These are phyloP conservation scores for Rousettus leschenaultii DNA, from an alignment of 2,113 vertebrate species.

Conservation along the genomic window DNA sequence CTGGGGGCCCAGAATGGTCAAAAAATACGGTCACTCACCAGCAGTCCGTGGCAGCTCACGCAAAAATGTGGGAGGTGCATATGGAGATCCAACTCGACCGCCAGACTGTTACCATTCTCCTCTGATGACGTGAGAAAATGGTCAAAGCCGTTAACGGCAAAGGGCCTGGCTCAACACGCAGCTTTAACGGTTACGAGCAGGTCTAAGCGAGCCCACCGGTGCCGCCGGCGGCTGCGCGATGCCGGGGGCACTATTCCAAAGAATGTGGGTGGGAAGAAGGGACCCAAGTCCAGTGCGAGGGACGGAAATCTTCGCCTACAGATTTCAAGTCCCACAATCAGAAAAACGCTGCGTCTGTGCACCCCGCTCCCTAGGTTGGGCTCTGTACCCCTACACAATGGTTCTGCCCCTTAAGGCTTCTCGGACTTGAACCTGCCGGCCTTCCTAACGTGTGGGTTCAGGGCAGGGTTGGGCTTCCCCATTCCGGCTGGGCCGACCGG, in stretches of 20 bases:
- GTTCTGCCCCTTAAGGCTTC: neutral
- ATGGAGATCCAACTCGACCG: neutral
- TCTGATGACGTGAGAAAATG: neutral
- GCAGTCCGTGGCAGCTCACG: rapidly evolving
- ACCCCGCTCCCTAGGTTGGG: neutral
- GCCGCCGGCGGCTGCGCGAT: neutral
- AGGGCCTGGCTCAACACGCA: neutral
- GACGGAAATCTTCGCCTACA: neutral
- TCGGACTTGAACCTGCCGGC: neutral
- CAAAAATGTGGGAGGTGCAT: neutral
- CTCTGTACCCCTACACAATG: neutral
- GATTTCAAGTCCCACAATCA: neutral
- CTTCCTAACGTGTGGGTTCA: neutral
- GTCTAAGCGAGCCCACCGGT: neutral
- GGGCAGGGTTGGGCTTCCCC: neutral
- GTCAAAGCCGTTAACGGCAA: neutral
- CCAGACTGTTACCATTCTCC: neutral
- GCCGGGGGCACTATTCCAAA: too few species aligned
- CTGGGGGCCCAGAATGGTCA: neutral
- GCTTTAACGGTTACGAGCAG: neutral
- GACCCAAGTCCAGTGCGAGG: neutral
- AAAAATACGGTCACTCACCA: neutral
- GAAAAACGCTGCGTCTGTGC: neutral
- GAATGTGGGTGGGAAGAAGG: neutral
- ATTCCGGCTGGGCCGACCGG: neutral